Percentiles rank a stretch among this genome's conserved stretches.
Conservation (phyloP, 2,888 invertebrate genomes). For the Sturmia bella region DNA sequence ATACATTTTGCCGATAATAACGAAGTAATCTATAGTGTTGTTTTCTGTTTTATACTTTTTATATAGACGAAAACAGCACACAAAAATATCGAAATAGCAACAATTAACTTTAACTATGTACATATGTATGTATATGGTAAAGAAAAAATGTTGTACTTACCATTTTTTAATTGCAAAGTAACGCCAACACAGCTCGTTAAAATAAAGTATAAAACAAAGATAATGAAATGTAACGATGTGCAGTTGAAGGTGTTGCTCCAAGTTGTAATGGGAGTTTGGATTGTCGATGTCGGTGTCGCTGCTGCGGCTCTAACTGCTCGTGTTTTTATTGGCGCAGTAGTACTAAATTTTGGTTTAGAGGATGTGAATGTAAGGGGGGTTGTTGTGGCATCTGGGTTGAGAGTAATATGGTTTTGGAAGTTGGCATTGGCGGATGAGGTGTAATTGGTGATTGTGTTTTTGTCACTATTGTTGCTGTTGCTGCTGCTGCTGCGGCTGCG, state of each 20-base stretch:
- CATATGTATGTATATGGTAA: too few species aligned
- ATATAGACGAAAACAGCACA: slow-evolving; percentile 13
- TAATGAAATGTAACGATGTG: slow-evolving; percentile 67
- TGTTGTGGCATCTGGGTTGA: slow-evolving; percentile 9
- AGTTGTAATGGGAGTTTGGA: slow-evolving; percentile 35
- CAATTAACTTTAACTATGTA: slow-evolving; percentile 12
- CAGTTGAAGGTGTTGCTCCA: slow-evolving; percentile 54
- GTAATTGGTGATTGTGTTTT: slow-evolving; percentile 26
- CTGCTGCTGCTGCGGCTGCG: neutral
- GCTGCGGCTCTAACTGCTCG: neutral
- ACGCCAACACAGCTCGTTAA: slow-evolving; percentile 72
- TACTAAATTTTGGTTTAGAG: slow-evolving; percentile 37
- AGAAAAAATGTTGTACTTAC: slow-evolving; percentile 69
- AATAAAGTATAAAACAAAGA: slow-evolving; percentile 70
- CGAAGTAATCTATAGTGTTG: too few species aligned
- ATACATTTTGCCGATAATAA: too few species aligned
- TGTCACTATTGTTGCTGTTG: slow-evolving; percentile 21
- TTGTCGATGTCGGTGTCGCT: slow-evolving; percentile 26
- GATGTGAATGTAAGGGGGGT: slow-evolving; percentile 24
- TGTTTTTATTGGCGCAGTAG: slow-evolving; percentile 8
- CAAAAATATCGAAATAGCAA: slow-evolving; percentile 4
- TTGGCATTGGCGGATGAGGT: slow-evolving; percentile 35
- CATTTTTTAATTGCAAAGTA: slow-evolving; percentile 73
- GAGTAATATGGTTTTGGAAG: slow-evolving; percentile 19
- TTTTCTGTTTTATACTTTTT: neutral